These are phyloP conservation scores for Solea senegalensis DNA, from an alignment of 2,113 vertebrate genomes.

Conservation along the genomic window DNA sequence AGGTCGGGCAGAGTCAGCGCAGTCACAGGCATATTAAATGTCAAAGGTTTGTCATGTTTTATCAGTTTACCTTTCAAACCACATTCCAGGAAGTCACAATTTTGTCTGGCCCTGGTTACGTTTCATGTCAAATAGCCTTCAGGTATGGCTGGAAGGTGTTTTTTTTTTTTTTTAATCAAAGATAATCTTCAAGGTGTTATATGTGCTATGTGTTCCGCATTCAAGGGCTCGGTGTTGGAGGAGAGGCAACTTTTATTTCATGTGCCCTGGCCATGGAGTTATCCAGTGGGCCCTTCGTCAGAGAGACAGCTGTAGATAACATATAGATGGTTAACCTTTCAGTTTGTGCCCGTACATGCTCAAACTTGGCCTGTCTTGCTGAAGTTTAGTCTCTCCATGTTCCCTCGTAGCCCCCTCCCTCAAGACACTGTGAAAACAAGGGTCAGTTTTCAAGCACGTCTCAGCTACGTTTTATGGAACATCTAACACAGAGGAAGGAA, in stretches of 20 bases:
- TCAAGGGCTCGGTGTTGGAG: slow-evolving; percentile 45
- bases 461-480: slow-evolving; percentile 51
- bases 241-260: slow-evolving; percentile 21
- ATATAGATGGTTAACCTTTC: slow-evolving; percentile 42
- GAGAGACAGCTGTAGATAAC: slow-evolving; percentile 49
- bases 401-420: slow-evolving; percentile 10
- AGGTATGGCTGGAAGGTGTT: slow-evolving; percentile 15
- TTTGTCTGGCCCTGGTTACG: slow-evolving; percentile 16
- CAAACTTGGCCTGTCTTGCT: slow-evolving; percentile 13
- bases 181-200: slow-evolving; percentile 51
- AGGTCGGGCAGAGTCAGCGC: neutral
- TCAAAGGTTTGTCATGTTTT: slow-evolving; percentile 11
- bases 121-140: slow-evolving; percentile 1
- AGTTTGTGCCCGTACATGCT: slow-evolving; percentile 34
- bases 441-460: slow-evolving; percentile 53
- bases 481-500: slow-evolving; percentile 49
- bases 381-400: slow-evolving; percentile 35
- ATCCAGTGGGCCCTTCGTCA: slow-evolving; percentile 31
- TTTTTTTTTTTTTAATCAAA: slow-evolving; percentile 22
- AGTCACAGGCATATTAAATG: slow-evolving; percentile 11
- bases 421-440: slow-evolving; percentile 55
- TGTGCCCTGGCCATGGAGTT: slow-evolving; percentile 36
- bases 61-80: slow-evolving; percentile 9
- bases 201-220: slow-evolving; percentile 45
- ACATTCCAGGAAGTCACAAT: slow-evolving; percentile 1